These are phyloP conservation scores for Tribolium madens DNA, from an alignment of 1,140 invertebrate species.

Conservation along the genomic window DNA sequence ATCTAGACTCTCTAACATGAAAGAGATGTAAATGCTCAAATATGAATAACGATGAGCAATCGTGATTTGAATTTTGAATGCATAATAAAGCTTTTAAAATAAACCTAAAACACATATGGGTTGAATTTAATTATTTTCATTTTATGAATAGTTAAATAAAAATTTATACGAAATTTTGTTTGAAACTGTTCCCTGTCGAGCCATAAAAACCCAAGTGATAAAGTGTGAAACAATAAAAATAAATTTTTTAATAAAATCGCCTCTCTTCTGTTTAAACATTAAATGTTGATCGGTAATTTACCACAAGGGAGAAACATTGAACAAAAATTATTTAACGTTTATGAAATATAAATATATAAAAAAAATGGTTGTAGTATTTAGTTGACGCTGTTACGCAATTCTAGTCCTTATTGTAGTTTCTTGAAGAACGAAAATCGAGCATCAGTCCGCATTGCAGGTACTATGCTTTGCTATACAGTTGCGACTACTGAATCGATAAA, in stretches of 20 bases:
- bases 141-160: background rate
- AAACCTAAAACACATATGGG: slow-evolving; percentile 6
- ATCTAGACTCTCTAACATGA: background rate
- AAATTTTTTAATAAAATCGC: slow-evolving; percentile 1
- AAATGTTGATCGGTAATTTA: background rate
- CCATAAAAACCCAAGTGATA: background rate
- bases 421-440: slow-evolving; percentile 26
- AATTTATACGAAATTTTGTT: background rate
- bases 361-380: too few relatives aligned
- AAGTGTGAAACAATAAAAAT: slow-evolving; percentile 7
- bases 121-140: background rate
- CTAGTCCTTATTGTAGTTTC: slow-evolving; percentile 3
- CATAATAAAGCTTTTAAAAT: slow-evolving; percentile 13
- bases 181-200: background rate
- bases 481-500: slow-evolving; percentile 32
- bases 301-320: background rate
- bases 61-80: slow-evolving; percentile 14
- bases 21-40: slow-evolving; percentile 16
- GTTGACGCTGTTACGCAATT: background rate
- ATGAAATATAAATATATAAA: background rate
- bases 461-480: slow-evolving; percentile 30
- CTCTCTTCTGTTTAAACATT: background rate
- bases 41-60: slow-evolving; percentile 31
- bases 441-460: slow-evolving; percentile 34
- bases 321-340: background rate